Percentiles rank a stretch among this genome's conserved stretches.
phyloP scores from a whole-genome alignment of 35 echinoderm and acorn worm genomes.

The Acanthaster planci region DNA sequence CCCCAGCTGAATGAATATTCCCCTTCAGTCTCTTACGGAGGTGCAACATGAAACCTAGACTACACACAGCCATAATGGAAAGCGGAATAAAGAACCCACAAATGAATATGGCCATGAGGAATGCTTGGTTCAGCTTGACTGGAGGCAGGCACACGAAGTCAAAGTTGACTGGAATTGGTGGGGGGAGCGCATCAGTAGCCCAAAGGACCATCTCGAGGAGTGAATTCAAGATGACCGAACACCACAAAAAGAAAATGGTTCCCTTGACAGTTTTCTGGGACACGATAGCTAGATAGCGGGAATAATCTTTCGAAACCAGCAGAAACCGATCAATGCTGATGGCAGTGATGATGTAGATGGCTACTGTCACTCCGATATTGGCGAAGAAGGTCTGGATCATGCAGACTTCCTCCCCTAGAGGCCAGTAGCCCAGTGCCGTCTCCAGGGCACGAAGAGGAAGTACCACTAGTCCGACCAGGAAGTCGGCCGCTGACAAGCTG shows the following conservation, averaged over 20 bases:
- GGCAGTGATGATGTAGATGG: slow-evolving; percentile 36
- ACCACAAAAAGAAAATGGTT: not conserved
- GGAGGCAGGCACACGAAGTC: not conserved
- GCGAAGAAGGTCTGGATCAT: slow-evolving; percentile 40
- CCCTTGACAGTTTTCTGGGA: not conserved
- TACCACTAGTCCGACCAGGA: slow-evolving; percentile 19
- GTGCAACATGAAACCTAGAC: not conserved
- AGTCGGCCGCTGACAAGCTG: slow-evolving; percentile 21
- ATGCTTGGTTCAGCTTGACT: not conserved
- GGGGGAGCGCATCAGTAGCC: not conserved
- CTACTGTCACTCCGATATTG: slow-evolving; percentile 22
- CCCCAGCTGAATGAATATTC: not conserved
- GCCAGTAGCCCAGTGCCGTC: slow-evolving; percentile 39
- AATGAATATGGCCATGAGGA: not conserved
- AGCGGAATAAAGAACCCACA: slow-evolving; percentile 1
- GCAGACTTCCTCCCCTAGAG: slow-evolving; percentile 21
- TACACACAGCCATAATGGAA: not conserved
- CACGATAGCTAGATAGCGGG: not conserved
- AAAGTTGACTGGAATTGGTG: not conserved
- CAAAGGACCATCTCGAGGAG: not conserved
- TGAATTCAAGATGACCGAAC: not conserved
- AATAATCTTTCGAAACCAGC: slow-evolving; percentile 34
- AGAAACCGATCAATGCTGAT: slow-evolving; percentile 58
- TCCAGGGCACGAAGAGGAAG: not conserved
- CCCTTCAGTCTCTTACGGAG: slow-evolving; percentile 18